Percentiles rank a stretch among this genome's conserved stretches.
phyloP scores from a whole-genome alignment of 2,888 invertebrate species.

The Apamea anceps region DNA sequence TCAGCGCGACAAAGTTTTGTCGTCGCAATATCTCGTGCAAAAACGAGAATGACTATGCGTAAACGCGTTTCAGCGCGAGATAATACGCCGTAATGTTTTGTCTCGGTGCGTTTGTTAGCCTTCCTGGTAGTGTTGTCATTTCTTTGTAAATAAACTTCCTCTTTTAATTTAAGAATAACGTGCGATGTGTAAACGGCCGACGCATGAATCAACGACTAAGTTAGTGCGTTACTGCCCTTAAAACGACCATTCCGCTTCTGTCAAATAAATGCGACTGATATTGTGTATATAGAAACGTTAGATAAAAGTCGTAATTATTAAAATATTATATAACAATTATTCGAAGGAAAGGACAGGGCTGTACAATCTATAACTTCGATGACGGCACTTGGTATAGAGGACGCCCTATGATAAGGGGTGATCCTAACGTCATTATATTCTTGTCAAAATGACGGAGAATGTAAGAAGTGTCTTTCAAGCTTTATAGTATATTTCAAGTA shows the following conservation, averaged over 20 bases:
- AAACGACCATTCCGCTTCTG: slow-evolving; percentile 44
- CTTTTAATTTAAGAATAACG: slow-evolving; percentile 23
- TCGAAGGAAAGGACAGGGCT: slow-evolving; percentile 1
- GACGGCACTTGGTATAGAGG: slow-evolving; percentile 3
- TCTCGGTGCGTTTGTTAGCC: slow-evolving; percentile 1
- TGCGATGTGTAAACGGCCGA: background rate
- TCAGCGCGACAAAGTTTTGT: background rate
- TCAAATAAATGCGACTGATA: slow-evolving; percentile 59
- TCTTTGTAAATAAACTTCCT: slow-evolving; percentile 44
- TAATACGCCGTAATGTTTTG: background rate
- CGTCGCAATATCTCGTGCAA: background rate
- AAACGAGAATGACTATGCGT: background rate
- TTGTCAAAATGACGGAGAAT: background rate
- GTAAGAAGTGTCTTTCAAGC: slow-evolving; percentile 22
- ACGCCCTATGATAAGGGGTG: slow-evolving; percentile 41
- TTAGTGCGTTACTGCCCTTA: slow-evolving; percentile 3
- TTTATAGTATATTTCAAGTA: slow-evolving; percentile 36
- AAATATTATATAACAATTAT: slow-evolving; percentile 8
- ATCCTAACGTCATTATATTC: background rate
- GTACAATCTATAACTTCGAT: background rate
- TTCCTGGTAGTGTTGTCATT: slow-evolving; percentile 18
- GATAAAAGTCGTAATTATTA: slow-evolving; percentile 28
- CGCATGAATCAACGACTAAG: slow-evolving; percentile 1
- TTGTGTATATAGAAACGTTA: slow-evolving; percentile 55
- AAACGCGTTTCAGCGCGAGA: background rate